Conservation (phyloP, 2,113 vertebrate species). For the Sphaerodactylus townsendi region DNA sequence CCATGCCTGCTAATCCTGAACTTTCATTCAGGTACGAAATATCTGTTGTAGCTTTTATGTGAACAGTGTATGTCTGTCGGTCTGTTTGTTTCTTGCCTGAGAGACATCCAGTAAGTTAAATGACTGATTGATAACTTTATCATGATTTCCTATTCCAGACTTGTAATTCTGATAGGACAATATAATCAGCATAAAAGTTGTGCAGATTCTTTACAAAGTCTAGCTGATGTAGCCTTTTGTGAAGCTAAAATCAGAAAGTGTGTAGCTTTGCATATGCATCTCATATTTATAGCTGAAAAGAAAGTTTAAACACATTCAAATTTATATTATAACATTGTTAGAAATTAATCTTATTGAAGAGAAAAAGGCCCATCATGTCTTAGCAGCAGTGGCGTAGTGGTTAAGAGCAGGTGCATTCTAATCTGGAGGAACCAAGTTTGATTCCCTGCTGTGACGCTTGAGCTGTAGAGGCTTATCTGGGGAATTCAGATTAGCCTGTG, state of each 20-base stretch:
- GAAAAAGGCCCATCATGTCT: neutral
- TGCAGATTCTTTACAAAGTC: neutral
- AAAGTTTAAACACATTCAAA: neutral
- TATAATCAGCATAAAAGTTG: neutral
- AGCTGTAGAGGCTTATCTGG: too few relatives aligned
- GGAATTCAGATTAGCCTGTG: too few relatives aligned
- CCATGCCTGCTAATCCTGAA: slow-evolving; percentile 90
- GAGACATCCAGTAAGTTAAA: neutral
- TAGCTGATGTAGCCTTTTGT: neutral
- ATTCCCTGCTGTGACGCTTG: too few relatives aligned
- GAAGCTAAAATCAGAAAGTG: neutral
- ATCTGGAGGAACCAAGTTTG: too few relatives aligned
- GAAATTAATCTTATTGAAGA: neutral
- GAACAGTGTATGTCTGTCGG: neutral
- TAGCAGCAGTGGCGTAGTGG: too few relatives aligned
- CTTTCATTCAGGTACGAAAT: slow-evolving; percentile 89
- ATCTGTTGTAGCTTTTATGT: neutral
- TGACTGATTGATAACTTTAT: neutral
- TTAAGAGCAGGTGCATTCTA: too few relatives aligned
- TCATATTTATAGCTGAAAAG: neutral
- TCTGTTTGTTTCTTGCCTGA: too few relatives aligned
- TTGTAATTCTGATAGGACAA: neutral
- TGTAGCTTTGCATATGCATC: neutral
- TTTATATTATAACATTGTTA: neutral
- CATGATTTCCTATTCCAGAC: neutral